Percentiles rank a stretch among this genome's conserved stretches.
These are phyloP conservation scores for Ligdia adustata DNA, from an alignment of 2,888 invertebrate species.

Conservation along the genomic window DNA sequence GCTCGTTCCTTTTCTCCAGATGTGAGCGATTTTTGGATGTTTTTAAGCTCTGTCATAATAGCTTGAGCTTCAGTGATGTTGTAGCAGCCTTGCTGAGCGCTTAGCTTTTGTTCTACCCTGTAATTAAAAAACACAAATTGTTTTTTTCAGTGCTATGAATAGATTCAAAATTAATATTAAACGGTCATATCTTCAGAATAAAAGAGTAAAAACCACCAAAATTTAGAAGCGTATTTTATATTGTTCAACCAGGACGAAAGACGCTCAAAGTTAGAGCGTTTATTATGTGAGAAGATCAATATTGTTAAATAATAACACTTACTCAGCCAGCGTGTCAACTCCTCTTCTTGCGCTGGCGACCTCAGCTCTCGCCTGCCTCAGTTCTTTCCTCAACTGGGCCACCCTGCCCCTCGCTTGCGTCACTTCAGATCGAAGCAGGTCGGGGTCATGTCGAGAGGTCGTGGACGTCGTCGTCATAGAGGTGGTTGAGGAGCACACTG, in stretches of 20 bases:
- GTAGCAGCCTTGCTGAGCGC: conserved; percentile 93
- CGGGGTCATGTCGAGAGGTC: conserved; percentile 97
- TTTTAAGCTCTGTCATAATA: conserved; percentile 96
- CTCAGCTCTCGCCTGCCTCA: conserved; percentile 95
- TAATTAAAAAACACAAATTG: no score
- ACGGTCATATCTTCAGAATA: no score
- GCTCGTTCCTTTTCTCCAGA: conserved; percentile 97
- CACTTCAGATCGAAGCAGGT: conserved; percentile 95
- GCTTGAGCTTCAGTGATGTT: conserved; percentile 97
- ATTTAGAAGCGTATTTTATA: no score
- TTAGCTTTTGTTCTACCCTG: conserved; percentile 95
- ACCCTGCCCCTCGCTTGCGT: conserved; percentile 95
- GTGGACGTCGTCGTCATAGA: conserved; percentile 88
- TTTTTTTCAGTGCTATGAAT: no score
- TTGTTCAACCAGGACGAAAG: no score
- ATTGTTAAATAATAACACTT: conserved; percentile 66
- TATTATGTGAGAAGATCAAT: conserved; percentile 3
- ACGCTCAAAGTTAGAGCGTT: no score
- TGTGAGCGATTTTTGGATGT: conserved; percentile 95
- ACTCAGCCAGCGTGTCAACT: conserved; percentile 95
- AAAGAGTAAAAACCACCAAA: no score
- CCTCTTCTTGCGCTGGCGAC: conserved; percentile 96
- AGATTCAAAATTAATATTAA: no score
- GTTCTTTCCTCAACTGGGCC: conserved; percentile 93
- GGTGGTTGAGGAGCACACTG: conserved; percentile 93